These are phyloP conservation scores for Danaus plexippus DNA, from an alignment of 1,140 invertebrate species.

Conservation along the genomic window DNA sequence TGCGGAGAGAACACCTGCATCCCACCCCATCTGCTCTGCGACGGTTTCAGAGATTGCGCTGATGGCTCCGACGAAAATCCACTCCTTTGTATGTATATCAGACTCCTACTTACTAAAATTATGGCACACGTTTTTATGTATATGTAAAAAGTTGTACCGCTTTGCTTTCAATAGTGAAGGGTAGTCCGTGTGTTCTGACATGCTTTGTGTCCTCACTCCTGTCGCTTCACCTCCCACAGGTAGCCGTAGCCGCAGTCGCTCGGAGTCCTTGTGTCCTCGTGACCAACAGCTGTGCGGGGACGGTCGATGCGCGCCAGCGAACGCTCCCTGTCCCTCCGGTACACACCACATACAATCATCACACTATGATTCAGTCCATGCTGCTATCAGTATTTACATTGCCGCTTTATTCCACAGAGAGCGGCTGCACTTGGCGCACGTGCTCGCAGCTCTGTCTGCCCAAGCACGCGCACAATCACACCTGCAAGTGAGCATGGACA, in stretches of 20 bases:
- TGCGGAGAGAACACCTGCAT: constrained; percentile 83
- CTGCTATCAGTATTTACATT: no score
- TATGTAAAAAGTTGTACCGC: no score
- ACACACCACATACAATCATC: neutral
- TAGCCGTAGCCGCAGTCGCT: constrained; percentile 12
- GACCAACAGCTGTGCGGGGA: constrained; percentile 29
- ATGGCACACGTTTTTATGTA: neutral
- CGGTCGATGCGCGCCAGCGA: constrained; percentile 34
- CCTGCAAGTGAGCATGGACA: constrained; percentile 72
- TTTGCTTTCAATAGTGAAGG: no score
- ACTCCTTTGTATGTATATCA: constrained; percentile 63
- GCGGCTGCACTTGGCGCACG: constrained; percentile 75
- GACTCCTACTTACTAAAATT: neutral
- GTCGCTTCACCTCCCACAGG: neutral
- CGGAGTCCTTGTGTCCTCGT: constrained; percentile 18
- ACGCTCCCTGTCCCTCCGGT: constrained; percentile 23
- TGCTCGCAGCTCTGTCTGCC: constrained; percentile 84
- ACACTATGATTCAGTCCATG: no score
- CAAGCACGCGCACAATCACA: constrained; percentile 74
- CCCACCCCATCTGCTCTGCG: constrained; percentile 76
- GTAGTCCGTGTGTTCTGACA: no score
- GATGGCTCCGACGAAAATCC: constrained; percentile 83
- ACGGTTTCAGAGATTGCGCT: constrained; percentile 79
- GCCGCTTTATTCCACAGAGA: constrained; percentile 1
- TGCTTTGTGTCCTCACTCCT: no score